Base-by-base conservation (phyloP, 2,888 invertebrate genomes). In the Sinhomidia bicolor region DNA sequence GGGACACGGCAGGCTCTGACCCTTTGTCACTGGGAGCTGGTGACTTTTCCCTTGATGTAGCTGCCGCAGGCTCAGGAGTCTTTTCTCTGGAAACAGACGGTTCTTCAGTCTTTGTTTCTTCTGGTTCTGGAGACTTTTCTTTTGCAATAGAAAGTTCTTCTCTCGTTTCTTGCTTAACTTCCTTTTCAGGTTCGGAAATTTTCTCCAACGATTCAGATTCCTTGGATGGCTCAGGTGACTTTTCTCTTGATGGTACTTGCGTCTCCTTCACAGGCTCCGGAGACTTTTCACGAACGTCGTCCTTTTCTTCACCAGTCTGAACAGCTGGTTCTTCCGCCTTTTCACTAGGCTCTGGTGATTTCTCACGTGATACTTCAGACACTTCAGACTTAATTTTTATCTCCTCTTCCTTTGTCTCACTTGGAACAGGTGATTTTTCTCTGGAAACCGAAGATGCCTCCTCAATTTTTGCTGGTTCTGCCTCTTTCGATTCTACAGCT, bases 341-440 rank as follows among this genome's bases (percentile, higher is more conserved):
- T 26, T 62, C 62, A 23, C 36, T 36, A 36, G 36, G 4, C 36
- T 36, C 36, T 12, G n/a, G n/a, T n/a, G n/a, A n/a, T n/a, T n/a
- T n/a, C n/a, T n/a, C n/a, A n/a, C n/a, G n/a, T n/a, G n/a, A n/a
- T n/a, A n/a, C n/a, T n/a, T n/a, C n/a, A n/a, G n/a, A n/a, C n/a
- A n/a, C n/a, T n/a, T n/a, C n/a, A n/a, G n/a, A n/a, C n/a, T n/a
- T n/a, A n/a, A n/a, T n/a, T n/a, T n/a, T n/a, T n/a, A n/a, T n/a
- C n/a, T n/a, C n/a, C n/a, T n/a, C n/a, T n/a, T 12, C 51, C 9
- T 51, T 51, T n/a, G 9, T 14, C 14, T 51, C 57, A 12, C 51
- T 51, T 23, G 84, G 54, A n/a, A 26, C 76, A 23, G 85, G 85
- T 9, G 85, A 41, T 60, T 85, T 79, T 17, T 74, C 62, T 44